Conservation (phyloP, 2,113 vertebrate species). For the Copsychus sechellarum region DNA sequence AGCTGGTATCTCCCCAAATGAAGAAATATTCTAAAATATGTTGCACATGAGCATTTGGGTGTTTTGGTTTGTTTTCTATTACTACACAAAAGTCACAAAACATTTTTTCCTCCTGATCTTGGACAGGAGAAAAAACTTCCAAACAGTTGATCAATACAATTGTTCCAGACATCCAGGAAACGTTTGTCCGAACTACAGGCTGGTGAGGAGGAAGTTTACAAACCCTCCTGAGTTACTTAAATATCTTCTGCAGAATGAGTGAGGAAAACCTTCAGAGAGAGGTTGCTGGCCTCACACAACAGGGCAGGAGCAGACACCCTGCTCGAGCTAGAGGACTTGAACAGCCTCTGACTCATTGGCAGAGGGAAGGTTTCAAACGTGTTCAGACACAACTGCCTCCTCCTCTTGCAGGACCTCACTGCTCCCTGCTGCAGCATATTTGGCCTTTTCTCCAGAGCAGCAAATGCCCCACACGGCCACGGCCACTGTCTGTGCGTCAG, state of each 20-base stretch:
- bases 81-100: background rate
- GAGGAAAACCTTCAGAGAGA: background rate
- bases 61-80: background rate
- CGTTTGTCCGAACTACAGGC: background rate
- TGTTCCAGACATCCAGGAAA: background rate
- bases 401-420: background rate
- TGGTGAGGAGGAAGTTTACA: background rate
- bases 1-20: background rate
- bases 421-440: background rate
- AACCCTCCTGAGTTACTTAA: background rate
- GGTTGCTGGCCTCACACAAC: background rate
- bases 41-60: background rate
- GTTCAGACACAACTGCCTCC: conserved; percentile 9
- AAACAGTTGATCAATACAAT: background rate
- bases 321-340: background rate
- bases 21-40: background rate
- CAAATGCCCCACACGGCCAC: background rate
- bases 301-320: background rate
- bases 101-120: background rate
- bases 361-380: background rate
- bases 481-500: background rate
- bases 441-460: background rate
- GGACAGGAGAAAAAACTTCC: background rate
- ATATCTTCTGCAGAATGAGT: background rate
- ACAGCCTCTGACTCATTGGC: conserved; percentile 21